A percentile compares a stretch with the other conserved stretches of the same genome.
These are phyloP conservation scores for Leucozona laternaria DNA, from an alignment of 2,888 invertebrate genomes.

Conservation along the genomic window DNA sequence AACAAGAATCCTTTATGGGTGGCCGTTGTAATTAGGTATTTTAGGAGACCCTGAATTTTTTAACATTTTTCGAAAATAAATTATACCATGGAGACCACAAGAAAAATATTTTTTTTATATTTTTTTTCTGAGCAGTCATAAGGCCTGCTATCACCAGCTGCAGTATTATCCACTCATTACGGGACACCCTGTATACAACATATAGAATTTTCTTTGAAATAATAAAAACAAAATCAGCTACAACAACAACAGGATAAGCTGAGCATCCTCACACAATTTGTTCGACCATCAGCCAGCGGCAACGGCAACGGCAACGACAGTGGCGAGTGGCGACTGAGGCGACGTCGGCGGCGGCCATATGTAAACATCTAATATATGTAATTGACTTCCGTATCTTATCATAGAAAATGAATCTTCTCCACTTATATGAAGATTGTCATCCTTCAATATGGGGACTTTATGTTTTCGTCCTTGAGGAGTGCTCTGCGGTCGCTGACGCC, in stretches of 20 bases:
- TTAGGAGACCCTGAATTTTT: no score
- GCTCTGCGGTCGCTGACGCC: constrained; percentile 37
- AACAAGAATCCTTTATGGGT: no score
- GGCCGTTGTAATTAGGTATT: no score
- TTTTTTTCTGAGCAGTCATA: no score
- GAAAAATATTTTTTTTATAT: no score
- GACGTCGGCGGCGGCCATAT: constrained; percentile 5
- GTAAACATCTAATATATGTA: constrained; percentile 70
- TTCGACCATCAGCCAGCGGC: background rate
- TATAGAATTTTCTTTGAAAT: constrained; percentile 26
- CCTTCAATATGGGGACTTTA: constrained; percentile 57
- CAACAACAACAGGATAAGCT: constrained; percentile 32
- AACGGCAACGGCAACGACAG: background rate
- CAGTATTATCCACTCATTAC: no score
- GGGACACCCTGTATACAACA: background rate
- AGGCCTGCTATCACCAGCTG: no score
- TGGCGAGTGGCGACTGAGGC: background rate
- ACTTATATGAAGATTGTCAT: constrained; percentile 60
- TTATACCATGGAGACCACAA: no score
- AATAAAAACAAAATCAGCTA: constrained; percentile 12
- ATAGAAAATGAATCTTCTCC: constrained; percentile 64
- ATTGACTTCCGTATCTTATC: constrained; percentile 68
- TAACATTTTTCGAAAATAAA: no score
- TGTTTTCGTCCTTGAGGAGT: constrained; percentile 44
- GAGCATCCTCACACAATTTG: constrained; percentile 40